Base-by-base conservation (phyloP, 2,797 vertebrate genomes). In the Megaceryle alcyon region DNA sequence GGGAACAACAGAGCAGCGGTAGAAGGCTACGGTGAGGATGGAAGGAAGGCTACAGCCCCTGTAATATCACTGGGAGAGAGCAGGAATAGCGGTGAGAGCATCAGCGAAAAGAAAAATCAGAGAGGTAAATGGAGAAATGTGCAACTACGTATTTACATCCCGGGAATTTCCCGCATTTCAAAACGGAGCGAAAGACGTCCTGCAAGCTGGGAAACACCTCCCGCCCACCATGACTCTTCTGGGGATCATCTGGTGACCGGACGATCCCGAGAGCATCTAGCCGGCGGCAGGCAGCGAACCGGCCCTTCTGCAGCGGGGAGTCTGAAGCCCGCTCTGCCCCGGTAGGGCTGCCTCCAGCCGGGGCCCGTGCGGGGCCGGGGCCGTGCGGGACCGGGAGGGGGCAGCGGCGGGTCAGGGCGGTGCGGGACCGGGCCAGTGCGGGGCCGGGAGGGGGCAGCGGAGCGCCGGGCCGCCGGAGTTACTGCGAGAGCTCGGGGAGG, bases 1-100 rank as follows among this genome's bases (percentile, higher is more conserved):
- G 0, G 5, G 12, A 63, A 37, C 26, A 44, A 2, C 4, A 9
- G 59, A 28, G 28, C 35, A 7, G 3, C 0, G 26, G 25, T 3
- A 28, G 14, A 37, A 66, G 12, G 25, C n/a, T 39, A 20, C 44
- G 20, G 57, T 39, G 23, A 15, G 48, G 28, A 29, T 14, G 33
- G n/a, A 26, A 19, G 1, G 21, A 26, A 21, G 2, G 25, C 31
- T 48, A 5, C 39, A 57, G 48, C 31, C 25, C 33, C 43, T 10
- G 14, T 1, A 29, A 10, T 3, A 23, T 3, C 19, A 22, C 4
- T 2, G 8, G 10, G 7, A 9, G n/a, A 13, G 29, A 31, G 41
- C 39, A 51, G 44, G 61, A 16, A 3, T 1, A 23, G 31, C 1
- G 3, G 15, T 5, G 14, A 19, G 19, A 59, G 48, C 41, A 17